Conservation (phyloP, 2,888 invertebrate species). For the Griposia aprilina region DNA sequence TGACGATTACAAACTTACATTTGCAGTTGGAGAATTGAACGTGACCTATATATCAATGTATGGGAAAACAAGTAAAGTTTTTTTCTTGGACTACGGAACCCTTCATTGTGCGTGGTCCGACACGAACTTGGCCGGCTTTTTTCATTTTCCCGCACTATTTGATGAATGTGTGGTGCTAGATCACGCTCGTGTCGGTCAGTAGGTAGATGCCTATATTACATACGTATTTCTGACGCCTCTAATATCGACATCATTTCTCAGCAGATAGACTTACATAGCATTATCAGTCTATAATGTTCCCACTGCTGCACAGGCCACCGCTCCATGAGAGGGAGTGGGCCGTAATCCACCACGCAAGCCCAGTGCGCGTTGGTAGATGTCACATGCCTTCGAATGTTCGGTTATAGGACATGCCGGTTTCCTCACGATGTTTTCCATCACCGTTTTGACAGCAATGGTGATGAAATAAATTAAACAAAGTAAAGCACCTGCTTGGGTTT, state of each 20-base stretch:
- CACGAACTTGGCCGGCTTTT: no score
- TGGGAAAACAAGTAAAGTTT: no score
- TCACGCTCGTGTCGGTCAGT: not conserved
- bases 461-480: not conserved
- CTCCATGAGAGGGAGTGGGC: not conserved
- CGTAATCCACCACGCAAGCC: not conserved
- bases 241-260: not conserved
- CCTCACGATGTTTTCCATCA: not conserved
- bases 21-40: no score
- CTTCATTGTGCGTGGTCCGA: no score
- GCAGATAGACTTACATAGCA: not conserved
- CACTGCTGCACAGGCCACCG: no score
- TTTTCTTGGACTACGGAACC: no score
- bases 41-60: no score
- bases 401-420: not conserved
- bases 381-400: not conserved
- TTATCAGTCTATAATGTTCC: not conserved
- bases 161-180: not conserved
- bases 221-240: not conserved
- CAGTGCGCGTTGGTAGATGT: no score
- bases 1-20: no score
- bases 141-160: not conserved
- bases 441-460: not conserved
- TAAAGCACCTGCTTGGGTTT: not conserved
- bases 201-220: not conserved